Evolutionary conservation across 2,888 invertebrate genomes (phyloP).

Genomic region (Melinopterus prodromus): DNA sequence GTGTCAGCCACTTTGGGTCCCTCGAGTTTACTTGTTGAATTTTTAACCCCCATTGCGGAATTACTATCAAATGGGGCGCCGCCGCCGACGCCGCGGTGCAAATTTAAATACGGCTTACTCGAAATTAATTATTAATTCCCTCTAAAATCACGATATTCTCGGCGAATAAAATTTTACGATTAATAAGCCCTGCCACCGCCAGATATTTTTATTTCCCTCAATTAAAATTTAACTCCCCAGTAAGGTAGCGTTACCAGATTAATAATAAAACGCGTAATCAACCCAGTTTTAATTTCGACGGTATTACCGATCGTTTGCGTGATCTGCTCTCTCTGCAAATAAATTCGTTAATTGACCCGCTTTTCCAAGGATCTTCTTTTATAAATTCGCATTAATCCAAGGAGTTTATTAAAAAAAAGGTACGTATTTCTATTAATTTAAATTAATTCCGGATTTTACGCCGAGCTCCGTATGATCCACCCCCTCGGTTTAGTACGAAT

Average conservation of each 20-base stretch:
- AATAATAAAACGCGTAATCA: conserved; percentile 4
- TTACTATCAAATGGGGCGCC: background rate
- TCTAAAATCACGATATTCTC: background rate
- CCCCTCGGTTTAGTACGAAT: background rate
- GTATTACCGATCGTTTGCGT: background rate
- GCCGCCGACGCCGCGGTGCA: background rate
- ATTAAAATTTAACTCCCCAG: background rate
- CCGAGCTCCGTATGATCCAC: no score
- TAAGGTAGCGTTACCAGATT: background rate
- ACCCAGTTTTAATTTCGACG: background rate
- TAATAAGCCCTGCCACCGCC: background rate
- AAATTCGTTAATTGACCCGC: background rate
- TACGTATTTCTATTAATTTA: background rate
- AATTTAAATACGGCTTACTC: background rate
- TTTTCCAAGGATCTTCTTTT: background rate
- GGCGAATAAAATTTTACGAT: background rate
- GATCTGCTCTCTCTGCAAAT: background rate
- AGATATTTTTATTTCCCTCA: conserved; percentile 4
- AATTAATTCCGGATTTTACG: background rate
- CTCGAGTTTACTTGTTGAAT: background rate
- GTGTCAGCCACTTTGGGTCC: background rate
- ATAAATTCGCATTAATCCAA: background rate
- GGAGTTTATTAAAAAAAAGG: background rate
- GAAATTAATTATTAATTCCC: background rate
- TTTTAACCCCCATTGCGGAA: background rate